Conservation (phyloP, 2,113 vertebrate genomes). For the Corvus hawaiiensis region DNA sequence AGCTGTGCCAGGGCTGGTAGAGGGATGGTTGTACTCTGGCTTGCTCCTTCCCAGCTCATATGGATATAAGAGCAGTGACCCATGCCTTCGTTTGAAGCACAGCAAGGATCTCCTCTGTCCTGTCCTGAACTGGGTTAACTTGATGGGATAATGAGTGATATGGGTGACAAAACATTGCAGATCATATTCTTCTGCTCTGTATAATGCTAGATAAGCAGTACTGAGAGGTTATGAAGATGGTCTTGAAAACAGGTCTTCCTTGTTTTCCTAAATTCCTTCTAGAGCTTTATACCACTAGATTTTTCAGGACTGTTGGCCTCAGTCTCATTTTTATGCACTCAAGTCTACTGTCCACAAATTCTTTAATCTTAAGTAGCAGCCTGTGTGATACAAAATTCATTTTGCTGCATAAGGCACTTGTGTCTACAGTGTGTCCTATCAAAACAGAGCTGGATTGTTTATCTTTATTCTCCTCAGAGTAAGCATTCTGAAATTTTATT, state of each 20-base stretch:
- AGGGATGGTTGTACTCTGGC: background rate
- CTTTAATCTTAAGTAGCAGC: background rate
- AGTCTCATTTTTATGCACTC: background rate
- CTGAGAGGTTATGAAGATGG: background rate
- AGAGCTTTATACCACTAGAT: background rate
- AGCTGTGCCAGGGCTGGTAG: background rate
- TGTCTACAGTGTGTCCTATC: background rate
- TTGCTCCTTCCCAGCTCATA: background rate
- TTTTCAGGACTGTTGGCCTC: background rate
- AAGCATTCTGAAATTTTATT: background rate
- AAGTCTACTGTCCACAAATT: background rate
- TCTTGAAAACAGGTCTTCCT: background rate
- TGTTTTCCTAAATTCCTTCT: background rate
- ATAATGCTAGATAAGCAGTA: background rate
- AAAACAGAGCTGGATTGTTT: background rate
- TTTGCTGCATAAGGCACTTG: background rate
- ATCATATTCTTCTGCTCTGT: background rate
- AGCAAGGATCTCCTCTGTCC: background rate
- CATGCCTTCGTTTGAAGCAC: background rate
- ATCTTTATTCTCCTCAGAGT: background rate
- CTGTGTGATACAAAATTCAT: background rate
- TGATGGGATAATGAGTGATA: too few species aligned
- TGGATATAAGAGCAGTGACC: background rate
- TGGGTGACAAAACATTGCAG: background rate
- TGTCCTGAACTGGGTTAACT: background rate